Base-by-base conservation (phyloP, 2,113 vertebrate genomes). In the Pandion haliaetus region DNA sequence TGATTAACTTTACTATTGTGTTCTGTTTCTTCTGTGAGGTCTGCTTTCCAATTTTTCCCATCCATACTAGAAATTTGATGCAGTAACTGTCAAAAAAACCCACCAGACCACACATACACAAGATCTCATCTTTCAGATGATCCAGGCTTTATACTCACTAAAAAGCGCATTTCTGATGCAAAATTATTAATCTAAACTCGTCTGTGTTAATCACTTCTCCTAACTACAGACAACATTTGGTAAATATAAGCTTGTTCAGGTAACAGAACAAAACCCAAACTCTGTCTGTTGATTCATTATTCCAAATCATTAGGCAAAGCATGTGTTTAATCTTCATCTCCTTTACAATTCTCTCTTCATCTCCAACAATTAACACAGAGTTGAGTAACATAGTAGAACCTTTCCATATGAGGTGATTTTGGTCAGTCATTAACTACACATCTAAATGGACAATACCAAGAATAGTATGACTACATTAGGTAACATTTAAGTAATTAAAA, bases 221-320 rank as follows among this genome's bases (percentile, higher is more conserved):
- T 76, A 86, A 70, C 57, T 93, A 45, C 59, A 90, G 67, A 69
- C n/a, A 92, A 85, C 58, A 73, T 81, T 77, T 76, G 84, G 63
- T 45, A 61, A 97, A 78, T 47, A 89, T 7, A 93, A 94, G 49
- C 57, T 95, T 69, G 42, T 61, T 14, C 78, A 94, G 67, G 86
- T 78, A 95, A 90, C 36, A 76, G 29, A 91, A 89, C 36, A 90
- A 87, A 93, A 28, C 44, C 38, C 87, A 87, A 82, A 95, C 69
- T 69, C 92, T 45, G 28, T 40, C 42, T 83, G 34, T 76, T 86
- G 86, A 94, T 93, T 91, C 66, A 72, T 78, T 83, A 91, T 79
- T 80, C 74, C 67, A 86, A 93, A 95, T 63, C 72, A 91, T 92
- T 91, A 93, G 38, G 61, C 55, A 94, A 80, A 96, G 44, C 2